Conservation (phyloP, 2,797 vertebrate genomes). For the Pyrocephalus nanus region DNA sequence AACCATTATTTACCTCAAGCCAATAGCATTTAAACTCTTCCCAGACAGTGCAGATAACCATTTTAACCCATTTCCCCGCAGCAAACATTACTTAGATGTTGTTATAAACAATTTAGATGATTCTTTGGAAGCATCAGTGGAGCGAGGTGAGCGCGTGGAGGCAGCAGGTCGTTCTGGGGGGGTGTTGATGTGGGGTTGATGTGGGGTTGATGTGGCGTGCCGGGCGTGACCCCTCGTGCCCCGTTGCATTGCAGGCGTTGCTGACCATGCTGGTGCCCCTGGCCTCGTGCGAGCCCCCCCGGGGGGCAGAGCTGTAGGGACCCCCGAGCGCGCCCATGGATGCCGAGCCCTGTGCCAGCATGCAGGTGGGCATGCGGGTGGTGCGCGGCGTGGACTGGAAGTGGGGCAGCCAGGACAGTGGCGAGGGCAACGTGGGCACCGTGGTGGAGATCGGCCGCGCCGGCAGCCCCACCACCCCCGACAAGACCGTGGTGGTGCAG, state of each 20-base stretch:
- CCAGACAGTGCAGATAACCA: no score
- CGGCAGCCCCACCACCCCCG: constrained; percentile 94
- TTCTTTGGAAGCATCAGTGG: no score
- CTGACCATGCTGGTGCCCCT: not conserved
- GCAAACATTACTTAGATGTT: not conserved
- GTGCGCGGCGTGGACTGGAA: constrained; percentile 97
- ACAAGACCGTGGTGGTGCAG: constrained; percentile 97
- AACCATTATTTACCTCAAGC: not conserved
- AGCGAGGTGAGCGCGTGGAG: no score
- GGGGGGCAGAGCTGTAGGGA: not conserved
- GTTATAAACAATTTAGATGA: no score
- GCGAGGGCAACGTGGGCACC: constrained; percentile 92
- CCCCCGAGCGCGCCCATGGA: constrained; percentile 57
- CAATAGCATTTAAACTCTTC: not conserved
- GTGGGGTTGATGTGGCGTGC: no score
- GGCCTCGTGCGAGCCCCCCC: not conserved
- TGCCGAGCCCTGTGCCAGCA: constrained; percentile 80
- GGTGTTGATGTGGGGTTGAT: no score
- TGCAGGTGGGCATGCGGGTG: constrained; percentile 98
- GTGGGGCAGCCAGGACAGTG: constrained; percentile 94
- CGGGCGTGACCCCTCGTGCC: no score
- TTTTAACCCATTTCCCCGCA: not conserved
- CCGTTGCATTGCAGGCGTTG: no score
- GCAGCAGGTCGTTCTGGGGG: no score
- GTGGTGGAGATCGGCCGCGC: constrained; percentile 97